Evolutionary conservation across 2,888 invertebrate species (phyloP), one percentile per base, ranked within the genome.

Genomic region (Apocheima hispidaria): DNA sequence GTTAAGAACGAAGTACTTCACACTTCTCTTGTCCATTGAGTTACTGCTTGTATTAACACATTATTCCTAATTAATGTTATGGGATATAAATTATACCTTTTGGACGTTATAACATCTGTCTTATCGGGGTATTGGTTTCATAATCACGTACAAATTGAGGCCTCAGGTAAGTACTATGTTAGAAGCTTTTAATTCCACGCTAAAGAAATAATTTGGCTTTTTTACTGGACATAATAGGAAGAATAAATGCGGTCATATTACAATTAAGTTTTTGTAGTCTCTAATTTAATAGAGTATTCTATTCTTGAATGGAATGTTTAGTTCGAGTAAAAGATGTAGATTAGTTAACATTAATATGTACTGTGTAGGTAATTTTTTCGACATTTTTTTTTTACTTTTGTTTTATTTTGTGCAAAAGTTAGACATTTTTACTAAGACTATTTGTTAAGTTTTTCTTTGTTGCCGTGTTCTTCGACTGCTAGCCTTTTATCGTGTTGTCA

Each of bases 31-130:
- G n/a, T n/a, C n/a, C n/a, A 38, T 18, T 59, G 52, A 48, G 52
- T 53, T 40, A 59, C 59, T 59, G 59, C 46, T 35, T 50, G 26
- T 44, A 21, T 43, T 41, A 38, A 41, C 48, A 52, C 16, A 21
- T 46, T 60, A 33, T 21, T 26, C 55, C 49, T 60, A 60, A 68
- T 64, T 61, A 62, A 60, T 72, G 69, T 77, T 81, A 81, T 70
- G 72, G 74, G 72, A 73, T 72, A 72, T 70, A 86, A 87, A 86
- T 86, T 86, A 87, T 68, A 83, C 55, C 78, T 81, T 77, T 49
- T 60, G 62, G 65, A 60, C 56, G 55, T 60, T 44, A 63, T 70
- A 73, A 79, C 81, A 80, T 79, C 78, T 82, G 77, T 78, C 75
- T 79, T 78, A 83, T 78, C 65, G 70, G 57, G 26, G 65, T 78